Percentiles rank a stretch among this genome's conserved stretches.
Evolutionary conservation across 2,888 invertebrate species (phyloP).

Genomic region (Notocelia uddmanniana): DNA sequence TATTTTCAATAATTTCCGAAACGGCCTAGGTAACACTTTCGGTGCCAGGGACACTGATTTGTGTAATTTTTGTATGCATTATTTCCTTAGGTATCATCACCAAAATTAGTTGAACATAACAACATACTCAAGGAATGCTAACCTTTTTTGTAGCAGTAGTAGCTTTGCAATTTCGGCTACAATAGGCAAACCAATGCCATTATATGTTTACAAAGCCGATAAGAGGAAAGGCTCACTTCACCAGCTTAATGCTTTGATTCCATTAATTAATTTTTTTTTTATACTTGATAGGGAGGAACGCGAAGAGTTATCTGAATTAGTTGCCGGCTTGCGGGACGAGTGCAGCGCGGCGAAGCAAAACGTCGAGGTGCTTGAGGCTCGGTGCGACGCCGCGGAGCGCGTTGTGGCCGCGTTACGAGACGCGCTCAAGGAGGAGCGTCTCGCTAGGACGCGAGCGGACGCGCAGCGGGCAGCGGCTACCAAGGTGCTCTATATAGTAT

Average conservation of each 20-base stretch:
- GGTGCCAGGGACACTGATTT: too few species aligned
- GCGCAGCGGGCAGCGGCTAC: constrained; percentile 57
- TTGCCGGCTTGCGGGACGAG: constrained; percentile 61
- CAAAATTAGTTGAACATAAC: too few species aligned
- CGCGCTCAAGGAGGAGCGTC: constrained; percentile 71
- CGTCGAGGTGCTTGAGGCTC: constrained; percentile 63
- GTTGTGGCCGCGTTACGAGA: constrained; percentile 70
- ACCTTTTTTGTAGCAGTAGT: too few species aligned
- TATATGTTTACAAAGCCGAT: neutral
- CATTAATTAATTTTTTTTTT: neutral
- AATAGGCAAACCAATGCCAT: too few species aligned
- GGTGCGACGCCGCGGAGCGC: constrained; percentile 64
- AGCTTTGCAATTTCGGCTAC: too few species aligned
- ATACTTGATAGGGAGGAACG: constrained; percentile 66
- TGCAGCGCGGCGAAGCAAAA: constrained; percentile 60
- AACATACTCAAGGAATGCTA: too few species aligned
- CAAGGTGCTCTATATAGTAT: constrained; percentile 60
- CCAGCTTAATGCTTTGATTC: too few species aligned
- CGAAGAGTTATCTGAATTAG: constrained; percentile 62
- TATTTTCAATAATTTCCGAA: too few species aligned
- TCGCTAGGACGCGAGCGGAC: constrained; percentile 65
- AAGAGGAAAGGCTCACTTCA: neutral
- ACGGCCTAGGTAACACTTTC: too few species aligned
- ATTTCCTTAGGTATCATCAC: too few species aligned
- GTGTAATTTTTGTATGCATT: too few species aligned